Evolutionary conservation across 1,140 invertebrate species (phyloP).

Genomic region (Aporrectodea caliginosa): DNA sequence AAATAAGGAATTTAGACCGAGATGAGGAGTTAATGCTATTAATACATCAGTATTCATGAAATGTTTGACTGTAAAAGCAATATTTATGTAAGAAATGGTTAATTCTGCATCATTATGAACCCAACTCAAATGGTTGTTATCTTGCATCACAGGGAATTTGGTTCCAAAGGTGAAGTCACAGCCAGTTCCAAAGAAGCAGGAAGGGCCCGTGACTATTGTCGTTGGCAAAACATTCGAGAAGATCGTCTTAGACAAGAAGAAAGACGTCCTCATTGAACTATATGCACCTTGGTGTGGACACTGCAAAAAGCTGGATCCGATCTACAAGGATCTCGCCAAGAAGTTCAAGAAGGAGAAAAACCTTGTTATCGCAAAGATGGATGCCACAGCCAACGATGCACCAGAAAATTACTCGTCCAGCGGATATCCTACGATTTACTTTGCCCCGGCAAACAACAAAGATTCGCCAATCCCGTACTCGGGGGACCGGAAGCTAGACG

Average conservation of each 20-base stretch:
- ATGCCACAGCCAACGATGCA: constrained; percentile 97
- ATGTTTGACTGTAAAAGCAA: background rate
- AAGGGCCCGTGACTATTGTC: constrained; percentile 67
- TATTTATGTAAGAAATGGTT: background rate
- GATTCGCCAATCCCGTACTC: constrained; percentile 77
- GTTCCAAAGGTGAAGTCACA: constrained; percentile 95
- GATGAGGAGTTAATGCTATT: background rate
- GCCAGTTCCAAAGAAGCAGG: constrained; percentile 79
- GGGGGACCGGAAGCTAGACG: constrained; percentile 85
- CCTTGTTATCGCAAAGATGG: constrained; percentile 94
- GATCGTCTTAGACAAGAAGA: constrained; percentile 81
- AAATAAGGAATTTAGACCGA: background rate
- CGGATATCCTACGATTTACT: constrained; percentile 94
- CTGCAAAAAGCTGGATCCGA: constrained; percentile 87
- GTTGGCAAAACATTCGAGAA: constrained; percentile 99
- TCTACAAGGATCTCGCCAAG: constrained; percentile 92
- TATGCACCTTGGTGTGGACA: constrained; percentile 99
- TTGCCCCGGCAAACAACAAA: constrained; percentile 81
- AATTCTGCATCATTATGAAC: too few relatives aligned
- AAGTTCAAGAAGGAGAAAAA: constrained; percentile 72
- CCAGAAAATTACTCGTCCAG: constrained; percentile 56
- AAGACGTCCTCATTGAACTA: constrained; percentile 94
- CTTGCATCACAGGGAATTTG: constrained; percentile 54
- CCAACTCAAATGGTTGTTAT: too few relatives aligned
- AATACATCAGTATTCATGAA: background rate